Evolutionary conservation across 2,797 vertebrate species (phyloP).

Genomic region (Australoheros facetus): DNA sequence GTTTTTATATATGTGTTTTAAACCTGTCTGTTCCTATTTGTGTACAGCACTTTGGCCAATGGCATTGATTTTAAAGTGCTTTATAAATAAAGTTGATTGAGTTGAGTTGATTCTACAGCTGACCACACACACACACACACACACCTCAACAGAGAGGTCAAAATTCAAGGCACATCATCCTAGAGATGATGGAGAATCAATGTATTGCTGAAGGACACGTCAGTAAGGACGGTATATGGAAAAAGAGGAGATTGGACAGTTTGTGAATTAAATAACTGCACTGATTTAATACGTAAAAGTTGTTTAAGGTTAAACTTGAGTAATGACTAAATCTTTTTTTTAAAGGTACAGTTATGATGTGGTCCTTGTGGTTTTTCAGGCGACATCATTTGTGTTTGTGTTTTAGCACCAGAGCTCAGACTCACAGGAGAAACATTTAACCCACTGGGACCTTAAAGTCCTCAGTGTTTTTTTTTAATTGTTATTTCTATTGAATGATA

Average conservation of each 20-base stretch:
- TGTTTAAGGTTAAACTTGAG: too few relatives aligned
- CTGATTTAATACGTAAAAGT: too few relatives aligned
- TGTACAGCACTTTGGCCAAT: too few relatives aligned
- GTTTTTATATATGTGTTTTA: too few relatives aligned
- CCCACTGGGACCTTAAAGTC: fast-evolving
- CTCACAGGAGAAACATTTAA: neutral
- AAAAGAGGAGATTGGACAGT: neutral
- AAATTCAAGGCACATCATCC: neutral
- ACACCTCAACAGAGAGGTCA: neutral
- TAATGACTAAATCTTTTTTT: fast-evolving
- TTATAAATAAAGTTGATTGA: too few relatives aligned
- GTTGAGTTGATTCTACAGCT: too few relatives aligned
- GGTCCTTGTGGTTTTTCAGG: fast-evolving
- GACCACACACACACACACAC: neutral
- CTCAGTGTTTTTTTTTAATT: too few relatives aligned
- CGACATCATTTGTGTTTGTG: fast-evolving
- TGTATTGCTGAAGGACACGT: neutral
- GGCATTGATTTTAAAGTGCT: too few relatives aligned
- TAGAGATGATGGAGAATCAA: neutral
- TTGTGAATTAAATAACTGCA: too few relatives aligned
- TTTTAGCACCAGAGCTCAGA: neutral
- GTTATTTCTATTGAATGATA: neutral
- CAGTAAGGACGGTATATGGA: fast-evolving
- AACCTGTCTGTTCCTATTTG: too few relatives aligned
- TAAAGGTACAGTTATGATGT: neutral